Evolutionary conservation across 2,888 invertebrate genomes (phyloP).

Genomic region (Trachelus iudaicus): DNA sequence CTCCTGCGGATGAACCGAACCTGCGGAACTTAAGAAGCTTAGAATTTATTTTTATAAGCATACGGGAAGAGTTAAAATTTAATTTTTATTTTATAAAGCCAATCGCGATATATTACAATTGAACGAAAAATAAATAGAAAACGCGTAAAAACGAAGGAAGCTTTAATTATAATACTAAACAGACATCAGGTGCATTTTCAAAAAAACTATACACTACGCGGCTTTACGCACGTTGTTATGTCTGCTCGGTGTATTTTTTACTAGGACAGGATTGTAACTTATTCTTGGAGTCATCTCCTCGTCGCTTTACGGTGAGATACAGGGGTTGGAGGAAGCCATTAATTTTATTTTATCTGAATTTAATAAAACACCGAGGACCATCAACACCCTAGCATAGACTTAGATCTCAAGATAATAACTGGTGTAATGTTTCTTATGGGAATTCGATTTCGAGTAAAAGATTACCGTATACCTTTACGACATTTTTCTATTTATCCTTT

Average conservation of each 20-base stretch:
- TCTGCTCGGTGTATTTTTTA: conserved; percentile 15
- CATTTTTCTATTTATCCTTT: not conserved
- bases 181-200: conserved; percentile 6
- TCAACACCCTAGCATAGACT: not conserved
- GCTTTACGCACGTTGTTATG: conserved; percentile 8
- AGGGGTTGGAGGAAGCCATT: conserved; percentile 13
- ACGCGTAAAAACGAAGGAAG: not conserved
- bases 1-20: not conserved
- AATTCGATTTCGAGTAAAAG: conserved; percentile 4
- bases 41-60: not conserved
- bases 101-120: not conserved
- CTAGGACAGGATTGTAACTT: conserved; percentile 10
- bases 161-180: not conserved
- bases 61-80: not conserved
- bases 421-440: conserved; percentile 8
- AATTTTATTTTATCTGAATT: conserved; percentile 22
- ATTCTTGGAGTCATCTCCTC: conserved; percentile 1
- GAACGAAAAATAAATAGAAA: not conserved
- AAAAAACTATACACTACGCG: not conserved
- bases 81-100: not conserved
- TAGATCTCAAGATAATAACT: conserved; percentile 11
- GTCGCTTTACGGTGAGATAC: not conserved
- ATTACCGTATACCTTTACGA: not conserved
- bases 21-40: not conserved
- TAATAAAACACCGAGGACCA: conserved; percentile 16